A percentile compares a stretch with the other conserved stretches of the same genome.
Conservation (phyloP, 2,797 vertebrate species). For the Triplophysa yarkandensis region DNA sequence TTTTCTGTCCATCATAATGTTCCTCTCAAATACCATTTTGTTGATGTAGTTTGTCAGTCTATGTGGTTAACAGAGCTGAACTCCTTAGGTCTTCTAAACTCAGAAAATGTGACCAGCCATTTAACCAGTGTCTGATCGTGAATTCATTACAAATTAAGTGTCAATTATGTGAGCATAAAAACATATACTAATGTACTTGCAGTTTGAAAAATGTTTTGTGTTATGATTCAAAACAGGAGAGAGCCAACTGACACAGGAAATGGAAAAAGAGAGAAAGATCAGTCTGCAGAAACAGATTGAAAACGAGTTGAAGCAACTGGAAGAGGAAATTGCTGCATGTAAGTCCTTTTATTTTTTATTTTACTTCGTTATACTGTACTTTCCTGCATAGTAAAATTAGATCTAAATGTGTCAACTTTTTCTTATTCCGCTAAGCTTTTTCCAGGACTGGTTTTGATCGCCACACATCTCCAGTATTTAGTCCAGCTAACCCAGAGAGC, state of each 20-base stretch:
- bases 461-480: slow-evolving; percentile 88
- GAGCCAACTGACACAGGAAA: slow-evolving; percentile 42
- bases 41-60: slow-evolving; percentile 16
- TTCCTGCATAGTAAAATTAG: background rate
- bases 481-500: slow-evolving; percentile 84
- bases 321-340: slow-evolving; percentile 89
- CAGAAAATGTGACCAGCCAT: background rate
- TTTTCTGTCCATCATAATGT: background rate
- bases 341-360: slow-evolving; percentile 53
- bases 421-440: slow-evolving; percentile 72
- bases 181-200: background rate
- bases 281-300: slow-evolving; percentile 84
- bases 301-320: slow-evolving; percentile 83
- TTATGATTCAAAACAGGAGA: slow-evolving; percentile 58
- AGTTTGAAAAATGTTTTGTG: background rate
- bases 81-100: background rate
- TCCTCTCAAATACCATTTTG: background rate
- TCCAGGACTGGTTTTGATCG: slow-evolving; percentile 84
- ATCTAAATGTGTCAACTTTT: background rate
- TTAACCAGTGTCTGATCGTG: background rate
- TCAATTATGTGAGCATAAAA: background rate
- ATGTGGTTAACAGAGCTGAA: slow-evolving; percentile 53
- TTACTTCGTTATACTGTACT: background rate
- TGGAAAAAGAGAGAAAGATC: slow-evolving; percentile 62
- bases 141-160: background rate